phyloP scores from a whole-genome alignment of 1,140 invertebrate genomes.

The Elymnias hypermnestra region DNA sequence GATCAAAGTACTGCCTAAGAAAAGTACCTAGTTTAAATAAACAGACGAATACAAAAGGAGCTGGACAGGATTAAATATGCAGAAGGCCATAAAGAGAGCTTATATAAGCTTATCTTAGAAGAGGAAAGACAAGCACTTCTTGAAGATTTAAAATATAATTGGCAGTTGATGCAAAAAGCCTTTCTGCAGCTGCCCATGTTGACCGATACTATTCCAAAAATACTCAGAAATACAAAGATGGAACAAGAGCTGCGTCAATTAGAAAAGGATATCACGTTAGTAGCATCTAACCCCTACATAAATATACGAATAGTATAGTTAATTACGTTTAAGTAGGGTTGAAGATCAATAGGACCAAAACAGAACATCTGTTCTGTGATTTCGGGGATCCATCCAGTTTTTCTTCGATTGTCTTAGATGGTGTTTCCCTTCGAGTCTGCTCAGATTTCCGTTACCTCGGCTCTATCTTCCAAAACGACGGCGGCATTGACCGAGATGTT shows the following conservation, averaged over 20 bases:
- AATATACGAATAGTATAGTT: conserved; percentile 76
- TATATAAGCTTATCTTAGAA: conserved; percentile 54
- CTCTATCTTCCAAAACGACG: no score
- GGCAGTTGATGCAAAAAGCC: conserved; percentile 86
- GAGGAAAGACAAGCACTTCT: conserved; percentile 51
- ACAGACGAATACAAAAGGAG: conserved; percentile 45
- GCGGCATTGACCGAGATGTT: no score
- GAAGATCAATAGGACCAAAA: no score
- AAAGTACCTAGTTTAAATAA: conserved; percentile 56
- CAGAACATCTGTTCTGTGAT: no score
- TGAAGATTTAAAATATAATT: conserved; percentile 85
- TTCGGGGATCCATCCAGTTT: no score
- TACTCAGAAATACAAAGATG: conserved; percentile 85
- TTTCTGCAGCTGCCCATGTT: conserved; percentile 86
- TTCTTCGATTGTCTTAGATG: no score
- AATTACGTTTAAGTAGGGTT: no score
- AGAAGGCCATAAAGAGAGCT: conserved; percentile 53
- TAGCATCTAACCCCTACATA: conserved; percentile 90
- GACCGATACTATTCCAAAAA: conserved; percentile 88
- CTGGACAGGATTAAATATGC: conserved; percentile 41
- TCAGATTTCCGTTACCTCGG: no score
- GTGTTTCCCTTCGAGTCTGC: no score
- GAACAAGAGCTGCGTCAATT: conserved; percentile 86
- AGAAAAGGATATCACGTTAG: conserved; percentile 89
- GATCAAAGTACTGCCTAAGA: conserved; percentile 59